A percentile compares a stretch with the other conserved stretches of the same genome.
phyloP scores from a whole-genome alignment of 2,113 vertebrate genomes.

The Leucopsar rothschildi region DNA sequence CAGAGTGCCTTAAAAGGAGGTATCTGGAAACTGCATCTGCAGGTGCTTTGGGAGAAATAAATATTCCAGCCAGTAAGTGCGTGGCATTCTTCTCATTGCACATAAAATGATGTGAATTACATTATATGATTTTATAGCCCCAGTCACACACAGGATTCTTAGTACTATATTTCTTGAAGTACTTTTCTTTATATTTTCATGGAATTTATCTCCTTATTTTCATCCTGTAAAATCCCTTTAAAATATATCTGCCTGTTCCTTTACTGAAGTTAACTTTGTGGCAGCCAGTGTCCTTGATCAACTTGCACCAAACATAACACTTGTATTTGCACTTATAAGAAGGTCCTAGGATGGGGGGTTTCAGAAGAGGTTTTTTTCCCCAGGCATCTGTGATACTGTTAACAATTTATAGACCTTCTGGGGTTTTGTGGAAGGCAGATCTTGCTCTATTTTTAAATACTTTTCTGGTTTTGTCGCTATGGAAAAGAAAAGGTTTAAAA shows the following conservation, averaged over 20 bases:
- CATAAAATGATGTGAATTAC: neutral
- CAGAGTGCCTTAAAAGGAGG: neutral
- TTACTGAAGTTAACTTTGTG: neutral
- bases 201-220: neutral
- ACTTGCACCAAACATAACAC: neutral
- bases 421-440: neutral
- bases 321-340: neutral
- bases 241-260: neutral
- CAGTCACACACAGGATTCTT: neutral
- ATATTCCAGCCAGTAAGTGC: neutral
- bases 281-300: neutral
- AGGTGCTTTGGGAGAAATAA: neutral
- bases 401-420: neutral
- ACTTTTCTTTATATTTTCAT: neutral
- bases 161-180: neutral
- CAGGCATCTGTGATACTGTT: neutral
- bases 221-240: neutral
- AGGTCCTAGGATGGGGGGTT: neutral
- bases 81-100: neutral
- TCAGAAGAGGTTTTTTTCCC: rapidly evolving
- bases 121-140: neutral
- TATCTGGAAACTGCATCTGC: neutral
- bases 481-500: neutral
- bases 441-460: neutral
- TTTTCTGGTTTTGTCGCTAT: neutral